Conservation (phyloP, 2,888 invertebrate genomes). For the Hirtodrosophila alboralis region DNA sequence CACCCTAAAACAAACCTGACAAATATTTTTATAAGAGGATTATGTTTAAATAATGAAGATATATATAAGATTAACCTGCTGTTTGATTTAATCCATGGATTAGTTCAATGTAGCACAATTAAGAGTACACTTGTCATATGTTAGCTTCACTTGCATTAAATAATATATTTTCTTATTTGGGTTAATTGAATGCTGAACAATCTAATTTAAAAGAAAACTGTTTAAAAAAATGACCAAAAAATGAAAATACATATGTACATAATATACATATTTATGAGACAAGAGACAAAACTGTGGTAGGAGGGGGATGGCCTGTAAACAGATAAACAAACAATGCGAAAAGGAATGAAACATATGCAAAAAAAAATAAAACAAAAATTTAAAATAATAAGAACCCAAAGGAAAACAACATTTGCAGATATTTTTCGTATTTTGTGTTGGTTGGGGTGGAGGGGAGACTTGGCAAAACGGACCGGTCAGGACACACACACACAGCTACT, state of each 20-base stretch:
- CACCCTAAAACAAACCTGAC: no score
- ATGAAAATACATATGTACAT: constrained; percentile 3
- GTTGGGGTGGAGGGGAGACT: constrained; percentile 24
- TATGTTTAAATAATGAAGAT: no score
- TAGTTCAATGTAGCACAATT: constrained; percentile 5
- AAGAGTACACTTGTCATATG: neutral
- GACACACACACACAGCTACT: constrained; percentile 55
- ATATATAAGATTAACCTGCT: no score
- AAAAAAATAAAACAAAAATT: constrained; percentile 49
- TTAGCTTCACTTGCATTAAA: no score
- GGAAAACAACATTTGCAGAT: constrained; percentile 80
- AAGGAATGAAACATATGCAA: constrained; percentile 55
- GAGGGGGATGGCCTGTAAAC: constrained; percentile 19
- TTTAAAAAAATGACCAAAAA: constrained; percentile 4
- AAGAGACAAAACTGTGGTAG: constrained; percentile 7
- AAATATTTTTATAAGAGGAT: no score
- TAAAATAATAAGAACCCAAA: constrained; percentile 80
- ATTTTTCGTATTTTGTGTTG: constrained; percentile 48
- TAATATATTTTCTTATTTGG: neutral
- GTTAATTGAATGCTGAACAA: neutral
- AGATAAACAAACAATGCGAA: constrained; percentile 33
- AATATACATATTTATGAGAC: constrained; percentile 3
- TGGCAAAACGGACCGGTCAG: constrained; percentile 64
- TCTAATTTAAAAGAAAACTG: neutral
- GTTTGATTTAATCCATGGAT: no score